These are phyloP conservation scores for Xestobium rufovillosum DNA, from an alignment of 2,888 invertebrate species.

Conservation along the genomic window DNA sequence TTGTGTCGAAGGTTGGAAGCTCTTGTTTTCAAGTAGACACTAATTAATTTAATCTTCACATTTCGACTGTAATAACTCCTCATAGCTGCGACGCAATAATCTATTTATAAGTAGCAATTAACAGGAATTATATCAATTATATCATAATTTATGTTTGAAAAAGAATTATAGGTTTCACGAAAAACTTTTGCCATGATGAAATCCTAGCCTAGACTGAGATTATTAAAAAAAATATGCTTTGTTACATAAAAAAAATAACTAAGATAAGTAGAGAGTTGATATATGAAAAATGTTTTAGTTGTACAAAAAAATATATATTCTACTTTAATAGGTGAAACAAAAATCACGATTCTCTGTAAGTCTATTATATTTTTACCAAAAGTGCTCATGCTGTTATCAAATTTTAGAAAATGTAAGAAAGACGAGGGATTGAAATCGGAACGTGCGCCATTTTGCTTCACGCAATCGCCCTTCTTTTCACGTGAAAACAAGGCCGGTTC, in stretches of 20 bases:
- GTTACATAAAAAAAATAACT: constrained; percentile 31
- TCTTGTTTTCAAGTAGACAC: too few relatives aligned
- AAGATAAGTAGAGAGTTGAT: constrained; percentile 30
- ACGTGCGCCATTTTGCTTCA: too few relatives aligned
- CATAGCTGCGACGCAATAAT: too few relatives aligned
- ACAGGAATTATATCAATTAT: constrained; percentile 4
- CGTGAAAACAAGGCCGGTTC: too few relatives aligned
- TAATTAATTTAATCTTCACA: too few relatives aligned
- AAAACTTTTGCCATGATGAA: constrained; percentile 42
- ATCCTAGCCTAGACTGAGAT: constrained; percentile 43
- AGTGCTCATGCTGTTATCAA: constrained; percentile 60
- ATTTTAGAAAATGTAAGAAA: constrained; percentile 27
- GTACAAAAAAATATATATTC: constrained; percentile 27
- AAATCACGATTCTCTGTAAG: constrained; percentile 33
- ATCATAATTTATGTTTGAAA: constrained; percentile 13
- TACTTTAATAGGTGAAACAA: constrained; percentile 27
- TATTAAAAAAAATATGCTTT: constrained; percentile 33
- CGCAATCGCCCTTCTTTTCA: too few relatives aligned
- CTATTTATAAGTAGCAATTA: constrained; percentile 31
- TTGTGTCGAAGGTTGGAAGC: too few relatives aligned
- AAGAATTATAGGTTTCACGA: constrained; percentile 38
- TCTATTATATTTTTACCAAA: constrained; percentile 54
- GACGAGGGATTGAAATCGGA: too few relatives aligned
- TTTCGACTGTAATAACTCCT: too few relatives aligned
- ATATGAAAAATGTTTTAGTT: constrained; percentile 31